A percentile compares a stretch with the other conserved stretches of the same genome.
These are phyloP conservation scores for Noctua janthina DNA, from an alignment of 2,888 invertebrate species.

Conservation along the genomic window DNA sequence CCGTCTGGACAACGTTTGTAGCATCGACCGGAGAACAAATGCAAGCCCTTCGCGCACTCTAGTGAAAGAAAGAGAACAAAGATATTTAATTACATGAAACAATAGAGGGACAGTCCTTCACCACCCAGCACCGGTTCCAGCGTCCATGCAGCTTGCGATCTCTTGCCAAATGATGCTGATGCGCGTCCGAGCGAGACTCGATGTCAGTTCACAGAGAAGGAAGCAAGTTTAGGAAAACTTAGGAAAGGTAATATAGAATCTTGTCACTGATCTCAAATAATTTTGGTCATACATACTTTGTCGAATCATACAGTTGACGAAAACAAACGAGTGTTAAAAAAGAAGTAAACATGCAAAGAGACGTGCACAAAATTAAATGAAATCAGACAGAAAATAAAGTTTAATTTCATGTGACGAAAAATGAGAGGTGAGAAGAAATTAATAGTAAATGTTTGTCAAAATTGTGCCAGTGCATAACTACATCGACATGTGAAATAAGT, in stretches of 20 bases:
- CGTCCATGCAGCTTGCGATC: slow-evolving; percentile 86
- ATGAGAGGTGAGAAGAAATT: slow-evolving; percentile 55
- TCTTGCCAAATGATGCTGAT: slow-evolving; percentile 83
- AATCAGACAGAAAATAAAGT: slow-evolving; percentile 79
- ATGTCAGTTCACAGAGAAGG: slow-evolving; percentile 76
- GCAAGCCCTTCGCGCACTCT: slow-evolving; percentile 92
- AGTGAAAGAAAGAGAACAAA: slow-evolving; percentile 89
- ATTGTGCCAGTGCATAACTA: slow-evolving; percentile 55
- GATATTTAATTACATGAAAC: slow-evolving; percentile 79
- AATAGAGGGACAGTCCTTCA: slow-evolving; percentile 79
- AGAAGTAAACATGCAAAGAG: slow-evolving; percentile 64
- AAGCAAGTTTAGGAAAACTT: slow-evolving; percentile 73
- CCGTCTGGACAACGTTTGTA: slow-evolving; percentile 90
- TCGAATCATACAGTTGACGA: slow-evolving; percentile 53
- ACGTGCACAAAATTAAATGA: slow-evolving; percentile 89
- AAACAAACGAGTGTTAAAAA: slow-evolving; percentile 65
- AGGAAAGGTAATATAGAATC: slow-evolving; percentile 81
- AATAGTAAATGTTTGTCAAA: slow-evolving; percentile 54
- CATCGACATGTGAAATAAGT: slow-evolving; percentile 62
- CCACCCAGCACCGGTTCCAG: slow-evolving; percentile 86
- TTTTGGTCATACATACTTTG: slow-evolving; percentile 75
- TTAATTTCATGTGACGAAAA: slow-evolving; percentile 61
- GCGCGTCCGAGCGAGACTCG: slow-evolving; percentile 77
- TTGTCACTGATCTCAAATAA: slow-evolving; percentile 90
- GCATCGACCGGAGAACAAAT: slow-evolving; percentile 91